Percentiles rank a stretch among this genome's conserved stretches.
Conservation (phyloP, 2,113 vertebrate species). For the Mustela lutreola region DNA sequence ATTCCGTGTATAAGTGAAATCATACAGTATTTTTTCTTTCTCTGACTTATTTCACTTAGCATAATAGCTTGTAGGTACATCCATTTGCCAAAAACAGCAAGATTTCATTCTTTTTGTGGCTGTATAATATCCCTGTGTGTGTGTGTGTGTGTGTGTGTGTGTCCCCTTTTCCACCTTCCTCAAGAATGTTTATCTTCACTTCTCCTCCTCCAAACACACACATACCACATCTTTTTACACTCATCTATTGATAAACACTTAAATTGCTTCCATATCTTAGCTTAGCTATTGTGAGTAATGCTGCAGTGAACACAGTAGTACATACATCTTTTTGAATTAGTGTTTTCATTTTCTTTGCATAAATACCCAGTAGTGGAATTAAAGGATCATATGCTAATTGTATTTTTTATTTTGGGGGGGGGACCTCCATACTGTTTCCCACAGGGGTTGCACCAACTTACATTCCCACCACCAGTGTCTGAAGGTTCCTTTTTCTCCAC, state of each 20-base stretch:
- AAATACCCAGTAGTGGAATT: background rate
- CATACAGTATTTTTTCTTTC: background rate
- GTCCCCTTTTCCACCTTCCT: too few species aligned
- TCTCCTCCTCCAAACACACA: background rate
- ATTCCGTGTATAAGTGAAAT: background rate
- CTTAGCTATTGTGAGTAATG: background rate
- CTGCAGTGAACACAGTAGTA: background rate
- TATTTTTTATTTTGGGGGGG: background rate
- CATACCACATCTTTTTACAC: background rate
- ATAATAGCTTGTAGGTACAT: background rate
- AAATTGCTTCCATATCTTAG: background rate
- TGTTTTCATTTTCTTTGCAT: background rate
- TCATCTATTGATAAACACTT: background rate
- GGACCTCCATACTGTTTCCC: background rate
- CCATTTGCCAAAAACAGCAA: background rate
- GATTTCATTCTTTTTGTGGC: background rate
- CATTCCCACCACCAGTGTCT: background rate
- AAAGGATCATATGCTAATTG: background rate
- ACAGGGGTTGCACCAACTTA: background rate
- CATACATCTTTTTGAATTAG: background rate
- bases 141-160: background rate
- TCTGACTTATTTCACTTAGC: background rate
- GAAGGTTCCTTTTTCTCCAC: background rate
- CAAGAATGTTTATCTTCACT: fast-evolving
- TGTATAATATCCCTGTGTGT: background rate